These are phyloP conservation scores for Meteorus cinctellus DNA, from an alignment of 2,888 invertebrate species.

Conservation along the genomic window DNA sequence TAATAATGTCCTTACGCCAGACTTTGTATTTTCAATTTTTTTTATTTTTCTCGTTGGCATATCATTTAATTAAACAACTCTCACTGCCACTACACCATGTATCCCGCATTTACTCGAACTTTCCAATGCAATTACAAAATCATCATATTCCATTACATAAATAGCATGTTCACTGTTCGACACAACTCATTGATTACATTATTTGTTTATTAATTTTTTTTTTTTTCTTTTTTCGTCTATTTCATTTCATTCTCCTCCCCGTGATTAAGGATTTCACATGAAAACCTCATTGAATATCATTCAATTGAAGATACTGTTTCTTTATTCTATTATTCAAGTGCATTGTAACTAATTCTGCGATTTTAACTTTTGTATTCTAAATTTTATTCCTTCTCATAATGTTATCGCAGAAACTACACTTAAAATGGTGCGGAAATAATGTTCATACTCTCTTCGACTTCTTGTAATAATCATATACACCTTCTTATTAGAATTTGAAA, in stretches of 20 bases:
- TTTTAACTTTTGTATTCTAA: not conserved
- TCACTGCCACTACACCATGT: slow-evolving; percentile 4
- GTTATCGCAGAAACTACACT: not conserved
- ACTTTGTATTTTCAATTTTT: slow-evolving; percentile 20
- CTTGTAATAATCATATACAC: not conserved
- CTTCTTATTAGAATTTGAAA: not conserved
- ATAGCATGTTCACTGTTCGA: not conserved
- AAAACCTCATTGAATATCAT: slow-evolving; percentile 35
- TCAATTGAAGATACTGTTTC: slow-evolving; percentile 35
- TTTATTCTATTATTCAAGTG: slow-evolving; percentile 16
- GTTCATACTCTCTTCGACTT: not conserved
- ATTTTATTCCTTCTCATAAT: not conserved
- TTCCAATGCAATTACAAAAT: slow-evolving; percentile 10
- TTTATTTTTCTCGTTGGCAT: slow-evolving; percentile 1
- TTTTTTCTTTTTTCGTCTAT: slow-evolving; percentile 42
- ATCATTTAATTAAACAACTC: slow-evolving; percentile 6
- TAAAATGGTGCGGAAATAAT: slow-evolving; percentile 4
- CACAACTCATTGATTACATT: not conserved
- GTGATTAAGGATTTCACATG: slow-evolving; percentile 31
- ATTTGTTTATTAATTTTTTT: slow-evolving; percentile 32
- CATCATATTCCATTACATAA: not conserved
- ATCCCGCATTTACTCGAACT: not conserved
- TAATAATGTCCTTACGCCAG: slow-evolving; percentile 45
- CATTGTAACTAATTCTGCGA: slow-evolving; percentile 5
- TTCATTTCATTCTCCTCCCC: slow-evolving; percentile 42